Evolutionary conservation across 2,113 vertebrate species (phyloP).

Genomic region (Poecilia latipinna): DNA sequence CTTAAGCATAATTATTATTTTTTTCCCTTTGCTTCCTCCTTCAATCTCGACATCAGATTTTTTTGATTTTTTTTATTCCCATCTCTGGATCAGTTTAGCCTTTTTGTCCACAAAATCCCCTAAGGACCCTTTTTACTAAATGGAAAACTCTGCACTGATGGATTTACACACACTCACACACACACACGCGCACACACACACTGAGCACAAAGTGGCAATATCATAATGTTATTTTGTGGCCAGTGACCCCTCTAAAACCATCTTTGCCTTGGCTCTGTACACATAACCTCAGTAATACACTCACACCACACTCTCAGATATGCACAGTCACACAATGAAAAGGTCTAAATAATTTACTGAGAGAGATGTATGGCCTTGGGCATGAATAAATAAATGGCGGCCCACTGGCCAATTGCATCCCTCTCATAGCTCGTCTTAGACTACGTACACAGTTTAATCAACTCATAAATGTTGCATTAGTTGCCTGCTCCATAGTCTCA

Average conservation of each 20-base stretch:
- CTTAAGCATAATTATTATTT: background rate
- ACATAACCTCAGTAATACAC: conserved; percentile 70
- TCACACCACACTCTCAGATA: conserved; percentile 27
- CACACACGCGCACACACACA: background rate
- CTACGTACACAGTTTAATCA: conserved; percentile 69
- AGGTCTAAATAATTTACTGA: conserved; percentile 76
- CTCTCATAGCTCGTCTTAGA: conserved; percentile 26
- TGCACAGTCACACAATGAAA: conserved; percentile 56
- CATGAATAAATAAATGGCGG: conserved; percentile 73
- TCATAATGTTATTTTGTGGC: conserved; percentile 69
- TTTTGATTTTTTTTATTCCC: conserved; percentile 21
- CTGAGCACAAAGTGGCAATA: conserved; percentile 34
- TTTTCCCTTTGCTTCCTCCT: background rate
- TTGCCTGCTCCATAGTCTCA: conserved; percentile 67
- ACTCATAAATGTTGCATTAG: conserved; percentile 66
- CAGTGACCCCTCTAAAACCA: conserved; percentile 73
- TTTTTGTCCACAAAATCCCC: conserved; percentile 62
- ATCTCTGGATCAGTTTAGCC: conserved; percentile 47
- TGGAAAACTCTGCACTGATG: conserved; percentile 47
- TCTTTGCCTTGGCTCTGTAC: conserved; percentile 62
- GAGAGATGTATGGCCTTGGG: conserved; percentile 57
- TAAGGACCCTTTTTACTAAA: conserved; percentile 66
- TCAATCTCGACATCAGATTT: conserved; percentile 17
- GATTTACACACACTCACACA: conserved; percentile 34
- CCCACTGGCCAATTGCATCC: conserved; percentile 48